A percentile compares a stretch with the other conserved stretches of the same genome.
Conservation (phyloP, 2,113 vertebrate species). For the Laticauda colubrina region DNA sequence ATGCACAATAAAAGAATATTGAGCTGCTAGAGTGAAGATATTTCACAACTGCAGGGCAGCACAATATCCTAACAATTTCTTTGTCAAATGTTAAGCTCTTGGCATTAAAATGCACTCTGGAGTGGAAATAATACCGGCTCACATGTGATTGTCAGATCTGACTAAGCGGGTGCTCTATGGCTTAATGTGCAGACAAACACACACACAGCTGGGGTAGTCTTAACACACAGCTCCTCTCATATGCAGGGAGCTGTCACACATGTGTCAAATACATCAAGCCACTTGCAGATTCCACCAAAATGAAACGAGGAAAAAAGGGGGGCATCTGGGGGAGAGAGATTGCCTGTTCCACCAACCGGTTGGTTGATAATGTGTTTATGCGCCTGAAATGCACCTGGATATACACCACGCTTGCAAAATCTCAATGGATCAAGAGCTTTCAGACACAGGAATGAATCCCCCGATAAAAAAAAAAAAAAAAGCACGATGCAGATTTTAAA, state of each 20-base stretch:
- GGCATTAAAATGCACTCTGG: conserved; percentile 76
- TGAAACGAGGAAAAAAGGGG: conserved; percentile 40
- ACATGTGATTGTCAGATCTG: conserved; percentile 65
- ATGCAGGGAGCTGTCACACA: conserved; percentile 78
- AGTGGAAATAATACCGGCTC: conserved; percentile 53
- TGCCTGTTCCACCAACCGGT: conserved; percentile 66
- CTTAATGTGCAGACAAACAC: conserved; percentile 71
- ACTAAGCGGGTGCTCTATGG: conserved; percentile 59
- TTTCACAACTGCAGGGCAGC: conserved; percentile 7
- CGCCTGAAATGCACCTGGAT: not conserved
- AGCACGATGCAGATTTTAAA: not conserved
- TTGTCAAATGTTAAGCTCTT: conserved; percentile 75
- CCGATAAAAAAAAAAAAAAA: not conserved
- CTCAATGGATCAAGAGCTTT: not conserved
- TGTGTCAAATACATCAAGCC: conserved; percentile 87
- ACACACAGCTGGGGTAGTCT: conserved; percentile 74
- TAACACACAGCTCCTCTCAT: conserved; percentile 71
- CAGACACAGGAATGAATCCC: not conserved
- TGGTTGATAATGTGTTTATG: not conserved
- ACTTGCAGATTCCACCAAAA: conserved; percentile 83
- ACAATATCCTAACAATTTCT: conserved; percentile 62
- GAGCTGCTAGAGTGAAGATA: not conserved
- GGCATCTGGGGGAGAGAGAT: conserved; percentile 35
- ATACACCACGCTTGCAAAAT: not conserved
- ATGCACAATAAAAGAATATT: conserved; percentile 12